Evolutionary conservation across 2,888 invertebrate species (phyloP), one percentile per base, ranked within the genome.

Genomic region (Aspidapion aeneum): DNA sequence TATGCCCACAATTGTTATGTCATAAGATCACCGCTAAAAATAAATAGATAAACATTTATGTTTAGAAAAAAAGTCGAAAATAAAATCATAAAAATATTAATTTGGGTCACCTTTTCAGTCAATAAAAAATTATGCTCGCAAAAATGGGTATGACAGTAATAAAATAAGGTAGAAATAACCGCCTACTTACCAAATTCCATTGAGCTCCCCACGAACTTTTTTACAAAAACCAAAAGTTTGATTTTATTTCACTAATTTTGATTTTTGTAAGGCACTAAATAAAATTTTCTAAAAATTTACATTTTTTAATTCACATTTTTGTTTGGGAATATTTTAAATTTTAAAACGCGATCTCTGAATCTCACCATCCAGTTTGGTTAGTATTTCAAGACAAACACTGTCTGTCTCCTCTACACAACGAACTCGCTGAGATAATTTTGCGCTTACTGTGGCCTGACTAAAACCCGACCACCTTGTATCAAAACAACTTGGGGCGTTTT

Each of bases 131-230:
- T 48, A 48, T n/a, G n/a, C 52, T 9, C 17, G 17, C 17, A 52
- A 18, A 52, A 18, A 18, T 5, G 17, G 5, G 18, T 19, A 52
- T 17, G 52, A 18, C 17, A 52, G 17, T 57, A 58, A 5, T 3
- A 58, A 55, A 65, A 57, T 61, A 65, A 60, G 51, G 50, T 61
- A 52, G 3, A 52, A 52, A 3, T 5, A 52, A n/a, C 58, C 64
- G 64, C 65, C 69, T 74, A 74, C 77, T 75, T 77, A 77, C 77
- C 77, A 72, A 75, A 76, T 74, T 76, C 75, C 74, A 71, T 73
- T 73, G 74, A 75, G 35, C 35, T 35, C 12, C 35, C 12, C 12
- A 35, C 3, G 12, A 74, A 71, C 71, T 9, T 19, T 52, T 19
- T 9, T 9, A 9, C 3, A 9, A n/a, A 9, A 7, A n/a, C 17